Evolutionary conservation across 2,113 vertebrate species (phyloP).

Genomic region (Poicephalus gulielmi): DNA sequence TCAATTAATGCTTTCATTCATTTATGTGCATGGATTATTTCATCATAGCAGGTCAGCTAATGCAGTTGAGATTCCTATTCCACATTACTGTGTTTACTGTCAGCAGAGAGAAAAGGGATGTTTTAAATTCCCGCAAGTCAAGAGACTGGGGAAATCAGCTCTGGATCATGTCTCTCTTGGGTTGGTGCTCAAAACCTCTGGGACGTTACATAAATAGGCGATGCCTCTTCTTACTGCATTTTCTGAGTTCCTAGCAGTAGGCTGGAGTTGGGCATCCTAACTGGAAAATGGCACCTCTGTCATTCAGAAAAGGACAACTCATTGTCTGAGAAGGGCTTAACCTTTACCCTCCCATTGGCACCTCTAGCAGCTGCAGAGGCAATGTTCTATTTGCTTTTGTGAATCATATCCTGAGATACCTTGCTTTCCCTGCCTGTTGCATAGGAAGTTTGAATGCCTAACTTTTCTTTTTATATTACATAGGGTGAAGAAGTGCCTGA

Average conservation of each 20-base stretch:
- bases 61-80: background rate
- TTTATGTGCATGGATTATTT: background rate
- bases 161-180: background rate
- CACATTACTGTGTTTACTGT: background rate
- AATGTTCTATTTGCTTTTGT: background rate
- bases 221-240: background rate
- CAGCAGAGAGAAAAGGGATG: background rate
- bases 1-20: background rate
- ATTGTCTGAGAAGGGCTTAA: background rate
- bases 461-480: background rate
- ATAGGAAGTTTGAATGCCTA: background rate
- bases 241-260: background rate
- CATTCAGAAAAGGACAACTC: background rate
- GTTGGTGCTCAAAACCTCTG: background rate
- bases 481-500: background rate
- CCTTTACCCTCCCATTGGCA: background rate
- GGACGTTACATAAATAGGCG: background rate
- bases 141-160: background rate
- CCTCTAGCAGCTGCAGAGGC: background rate
- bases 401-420: background rate
- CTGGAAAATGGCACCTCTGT: background rate
- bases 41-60: background rate
- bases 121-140: background rate
- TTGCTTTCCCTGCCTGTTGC: background rate
- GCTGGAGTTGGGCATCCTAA: background rate